Base-by-base conservation (phyloP, 2,113 vertebrate genomes). In the Vicugna pacos region DNA sequence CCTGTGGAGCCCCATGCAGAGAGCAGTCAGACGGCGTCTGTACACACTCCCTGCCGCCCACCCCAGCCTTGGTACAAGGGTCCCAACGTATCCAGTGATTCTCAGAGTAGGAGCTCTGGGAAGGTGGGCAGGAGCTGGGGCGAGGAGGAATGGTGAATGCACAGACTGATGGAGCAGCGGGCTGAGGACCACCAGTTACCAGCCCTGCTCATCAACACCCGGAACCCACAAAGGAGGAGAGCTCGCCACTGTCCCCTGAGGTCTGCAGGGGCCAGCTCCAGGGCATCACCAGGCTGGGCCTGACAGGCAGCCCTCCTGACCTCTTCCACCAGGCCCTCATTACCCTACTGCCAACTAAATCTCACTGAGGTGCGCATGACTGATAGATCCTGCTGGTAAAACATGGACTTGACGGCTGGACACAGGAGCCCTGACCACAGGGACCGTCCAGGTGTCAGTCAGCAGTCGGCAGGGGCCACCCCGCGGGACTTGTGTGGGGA, bases 321-420 rank as follows among this genome's bases (percentile, higher is more conserved):
- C 7, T 7, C 35, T 6, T 32, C 75, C 11, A 26, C 62, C 54
- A n/a, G 15, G 16, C 26, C 38, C 35, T 26, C 19, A 6, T 28
- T 6, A 4, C 11, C 10, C 32, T 7, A 42, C 22, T 0, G 15
- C 69, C 76, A 3, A 6, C 32, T 50, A 50, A 32, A 32, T 16
- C 89, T 4, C 11, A 26, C 72, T 13, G 1, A 48, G 1, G 3
- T 48, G 20, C 0, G 6, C 28, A 0, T 9, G 77, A 20, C 62
- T 1, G 42, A 19, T 0, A 30, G 20, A 5, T 1, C 3, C 6
- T 42, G 0, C 0, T 3, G 17, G 19, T 19, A 3, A 0, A 15
- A 58, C 20, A 7, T 5, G 8, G 46, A 42, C 6, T 38, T 26
- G 24, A 28, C 35, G 2, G 10, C 58, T 9, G 0, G 64, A 38